A percentile compares a stretch with the other conserved stretches of the same genome.
Conservation (phyloP, 2,888 invertebrate species). For the Argynnis bischoffii region DNA sequence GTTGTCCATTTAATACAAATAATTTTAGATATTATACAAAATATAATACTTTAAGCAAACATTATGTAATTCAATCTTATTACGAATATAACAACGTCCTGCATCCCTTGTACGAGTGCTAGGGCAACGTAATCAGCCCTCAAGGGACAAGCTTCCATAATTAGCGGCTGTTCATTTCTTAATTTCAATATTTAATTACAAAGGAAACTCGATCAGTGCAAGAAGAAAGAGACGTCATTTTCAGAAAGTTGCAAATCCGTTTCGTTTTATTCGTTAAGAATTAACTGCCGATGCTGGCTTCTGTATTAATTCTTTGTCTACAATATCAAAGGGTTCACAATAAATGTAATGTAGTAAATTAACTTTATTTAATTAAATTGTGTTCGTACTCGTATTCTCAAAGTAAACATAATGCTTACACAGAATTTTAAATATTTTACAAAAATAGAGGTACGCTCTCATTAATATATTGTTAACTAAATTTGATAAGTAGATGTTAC, state of each 20-base stretch:
- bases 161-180: constrained; percentile 84
- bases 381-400: neutral
- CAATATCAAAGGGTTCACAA: constrained; percentile 29
- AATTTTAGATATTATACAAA: neutral
- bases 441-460: too few species aligned
- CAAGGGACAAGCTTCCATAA: constrained; percentile 82
- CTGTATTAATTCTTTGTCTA: constrained; percentile 48
- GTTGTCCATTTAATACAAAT: neutral
- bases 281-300: constrained; percentile 64
- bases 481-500: too few species aligned
- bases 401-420: neutral
- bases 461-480: too few species aligned
- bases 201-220: constrained; percentile 81
- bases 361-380: constrained; percentile 12
- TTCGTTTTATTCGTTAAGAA: constrained; percentile 72
- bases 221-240: constrained; percentile 77
- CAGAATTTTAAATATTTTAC: too few species aligned
- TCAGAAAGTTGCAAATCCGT: constrained; percentile 74
- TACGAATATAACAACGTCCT: constrained; percentile 68
- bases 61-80: constrained; percentile 21
- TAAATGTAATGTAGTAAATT: constrained; percentile 4
- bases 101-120: constrained; percentile 72
- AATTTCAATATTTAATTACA: constrained; percentile 84
- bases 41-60: constrained; percentile 6
- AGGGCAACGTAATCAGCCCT: constrained; percentile 77